Evolutionary conservation across 2,113 vertebrate genomes (phyloP).

Genomic region (Tympanuchus pallidicinctus): DNA sequence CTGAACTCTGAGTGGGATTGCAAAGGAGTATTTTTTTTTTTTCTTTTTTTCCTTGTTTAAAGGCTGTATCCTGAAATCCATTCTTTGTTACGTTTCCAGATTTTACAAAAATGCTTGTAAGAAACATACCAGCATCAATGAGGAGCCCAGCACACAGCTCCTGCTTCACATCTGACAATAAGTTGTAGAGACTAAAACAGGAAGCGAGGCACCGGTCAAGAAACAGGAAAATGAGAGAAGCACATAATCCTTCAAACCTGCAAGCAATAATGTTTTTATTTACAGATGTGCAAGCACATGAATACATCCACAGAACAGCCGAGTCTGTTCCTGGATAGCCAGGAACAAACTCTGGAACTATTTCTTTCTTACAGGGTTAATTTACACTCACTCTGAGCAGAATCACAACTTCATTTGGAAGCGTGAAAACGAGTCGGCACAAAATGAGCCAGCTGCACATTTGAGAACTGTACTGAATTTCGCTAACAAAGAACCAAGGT

Average conservation of each 20-base stretch:
- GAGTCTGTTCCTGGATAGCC: not conserved
- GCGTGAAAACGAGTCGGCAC: not conserved
- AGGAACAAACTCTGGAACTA: not conserved
- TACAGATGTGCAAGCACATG: not conserved
- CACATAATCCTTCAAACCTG: not conserved
- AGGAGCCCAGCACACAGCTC: not conserved
- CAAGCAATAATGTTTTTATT: not conserved
- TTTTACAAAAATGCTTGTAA: not conserved
- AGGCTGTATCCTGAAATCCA: not conserved
- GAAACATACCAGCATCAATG: not conserved
- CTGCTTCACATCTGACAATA: not conserved
- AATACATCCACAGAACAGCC: not conserved
- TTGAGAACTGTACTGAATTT: not conserved
- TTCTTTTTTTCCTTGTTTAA: not conserved
- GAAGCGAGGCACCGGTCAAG: not conserved
- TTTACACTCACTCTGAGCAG: not conserved
- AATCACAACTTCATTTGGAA: not conserved
- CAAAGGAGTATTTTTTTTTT: accelerated
- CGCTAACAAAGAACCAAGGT: not conserved
- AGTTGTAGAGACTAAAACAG: not conserved
- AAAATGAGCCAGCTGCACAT: not conserved
- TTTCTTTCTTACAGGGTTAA: not conserved
- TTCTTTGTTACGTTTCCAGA: not conserved
- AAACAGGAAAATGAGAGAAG: not conserved
- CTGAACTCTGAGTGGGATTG: not conserved